A percentile compares a stretch with the other conserved stretches of the same genome.
Evolutionary conservation across 2,797 vertebrate species (phyloP).

Genomic region (Malurus leucopterus): DNA sequence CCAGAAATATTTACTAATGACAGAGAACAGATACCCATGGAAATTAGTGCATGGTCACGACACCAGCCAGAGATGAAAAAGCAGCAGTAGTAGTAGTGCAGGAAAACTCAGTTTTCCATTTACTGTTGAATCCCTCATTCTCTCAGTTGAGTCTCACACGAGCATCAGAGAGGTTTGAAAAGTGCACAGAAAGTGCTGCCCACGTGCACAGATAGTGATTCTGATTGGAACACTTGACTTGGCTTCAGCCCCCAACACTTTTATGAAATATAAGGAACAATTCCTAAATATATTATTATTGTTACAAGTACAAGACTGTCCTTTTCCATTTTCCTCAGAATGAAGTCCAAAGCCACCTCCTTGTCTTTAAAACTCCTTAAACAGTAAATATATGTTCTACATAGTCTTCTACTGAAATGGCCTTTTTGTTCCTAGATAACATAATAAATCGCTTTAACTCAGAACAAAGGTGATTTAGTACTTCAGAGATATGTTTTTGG

Average conservation of each 20-base stretch:
- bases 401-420: background rate
- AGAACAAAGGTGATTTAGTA: background rate
- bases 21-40: background rate
- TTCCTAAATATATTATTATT: background rate
- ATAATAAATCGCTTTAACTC: background rate
- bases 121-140: background rate
- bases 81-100: background rate
- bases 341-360: background rate
- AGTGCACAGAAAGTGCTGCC: background rate
- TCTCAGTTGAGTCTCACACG: background rate
- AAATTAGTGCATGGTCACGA: conserved; percentile 1
- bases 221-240: background rate
- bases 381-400: background rate
- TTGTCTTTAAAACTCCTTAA: background rate
- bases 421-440: background rate
- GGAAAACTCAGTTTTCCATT: background rate
- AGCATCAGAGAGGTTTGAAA: background rate
- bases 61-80: background rate
- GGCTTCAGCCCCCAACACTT: background rate
- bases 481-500: background rate
- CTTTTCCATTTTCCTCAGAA: background rate
- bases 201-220: background rate
- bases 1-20: conserved; percentile 6
- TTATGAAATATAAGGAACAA: background rate
- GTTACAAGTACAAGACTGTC: background rate